A percentile compares a stretch with the other conserved stretches of the same genome.
phyloP scores from a whole-genome alignment of 2,113 vertebrate species.

The Pleuronectes platessa region DNA sequence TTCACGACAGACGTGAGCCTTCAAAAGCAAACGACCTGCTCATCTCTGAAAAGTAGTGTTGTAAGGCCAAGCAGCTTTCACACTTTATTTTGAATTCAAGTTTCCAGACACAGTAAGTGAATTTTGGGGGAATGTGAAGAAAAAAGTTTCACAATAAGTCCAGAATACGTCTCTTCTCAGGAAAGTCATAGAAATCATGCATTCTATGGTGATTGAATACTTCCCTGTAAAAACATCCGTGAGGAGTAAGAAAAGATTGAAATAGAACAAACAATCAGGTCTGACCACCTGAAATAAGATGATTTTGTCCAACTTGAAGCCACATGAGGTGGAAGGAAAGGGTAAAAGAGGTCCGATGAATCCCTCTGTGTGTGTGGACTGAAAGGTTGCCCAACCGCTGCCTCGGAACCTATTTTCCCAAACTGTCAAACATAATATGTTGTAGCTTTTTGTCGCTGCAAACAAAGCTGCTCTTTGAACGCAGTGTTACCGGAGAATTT shows the following conservation, averaged over 20 bases:
- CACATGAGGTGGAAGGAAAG: background rate
- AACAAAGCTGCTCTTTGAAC: constrained; percentile 32
- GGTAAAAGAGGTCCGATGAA: background rate
- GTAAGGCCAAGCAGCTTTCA: background rate
- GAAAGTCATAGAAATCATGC: background rate
- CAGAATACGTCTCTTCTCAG: background rate
- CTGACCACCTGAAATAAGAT: background rate
- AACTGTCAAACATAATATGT: background rate
- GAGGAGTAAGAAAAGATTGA: background rate
- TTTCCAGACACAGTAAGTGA: background rate
- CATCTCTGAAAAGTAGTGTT: background rate
- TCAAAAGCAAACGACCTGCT: background rate
- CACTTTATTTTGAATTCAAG: background rate
- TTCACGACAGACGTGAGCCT: background rate
- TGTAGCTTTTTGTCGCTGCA: constrained; percentile 18
- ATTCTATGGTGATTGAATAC: background rate
- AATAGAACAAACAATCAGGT: background rate
- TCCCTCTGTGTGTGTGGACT: background rate
- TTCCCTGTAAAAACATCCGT: background rate
- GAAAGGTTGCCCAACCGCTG: background rate
- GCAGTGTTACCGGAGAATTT: background rate
- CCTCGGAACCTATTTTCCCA: background rate
- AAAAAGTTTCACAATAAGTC: background rate
- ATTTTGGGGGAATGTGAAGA: background rate
- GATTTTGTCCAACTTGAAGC: background rate